phyloP scores from a whole-genome alignment of 2,797 vertebrate genomes.

The Anguilla pacifica region DNA sequence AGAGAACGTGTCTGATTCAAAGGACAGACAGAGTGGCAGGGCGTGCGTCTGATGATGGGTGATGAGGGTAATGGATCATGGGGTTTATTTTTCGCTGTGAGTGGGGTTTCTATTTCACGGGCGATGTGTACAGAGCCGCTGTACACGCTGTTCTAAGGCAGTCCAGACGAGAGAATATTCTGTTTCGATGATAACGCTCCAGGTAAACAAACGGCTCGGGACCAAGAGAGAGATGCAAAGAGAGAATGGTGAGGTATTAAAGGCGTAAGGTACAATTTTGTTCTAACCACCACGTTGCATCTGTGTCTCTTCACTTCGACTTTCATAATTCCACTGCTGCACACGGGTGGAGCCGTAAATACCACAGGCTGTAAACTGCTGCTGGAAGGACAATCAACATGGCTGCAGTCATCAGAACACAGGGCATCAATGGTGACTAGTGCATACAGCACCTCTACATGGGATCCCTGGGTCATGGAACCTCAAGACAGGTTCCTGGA shows the following conservation, averaged over 20 bases:
- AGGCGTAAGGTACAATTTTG: background rate
- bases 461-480: too few relatives aligned
- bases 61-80: constrained; percentile 35
- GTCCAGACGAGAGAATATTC: background rate
- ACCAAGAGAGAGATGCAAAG: background rate
- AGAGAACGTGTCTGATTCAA: constrained; percentile 13
- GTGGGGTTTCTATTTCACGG: constrained; percentile 23
- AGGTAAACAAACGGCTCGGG: background rate
- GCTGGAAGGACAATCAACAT: too few relatives aligned
- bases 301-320: too few relatives aligned
- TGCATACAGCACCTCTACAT: too few relatives aligned
- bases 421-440: too few relatives aligned
- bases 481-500: too few relatives aligned
- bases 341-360: too few relatives aligned
- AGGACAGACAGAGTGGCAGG: constrained; percentile 13
- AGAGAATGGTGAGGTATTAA: background rate
- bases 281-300: too few relatives aligned
- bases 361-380: too few relatives aligned
- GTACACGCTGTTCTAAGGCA: background rate
- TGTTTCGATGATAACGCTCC: background rate
- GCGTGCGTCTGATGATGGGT: background rate
- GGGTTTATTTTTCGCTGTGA: constrained; percentile 29
- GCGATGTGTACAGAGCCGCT: background rate
- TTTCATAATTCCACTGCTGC: too few relatives aligned
- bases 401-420: too few relatives aligned